Evolutionary conservation across 2,113 vertebrate genomes (phyloP).

Genomic region (Ictalurus furcatus): DNA sequence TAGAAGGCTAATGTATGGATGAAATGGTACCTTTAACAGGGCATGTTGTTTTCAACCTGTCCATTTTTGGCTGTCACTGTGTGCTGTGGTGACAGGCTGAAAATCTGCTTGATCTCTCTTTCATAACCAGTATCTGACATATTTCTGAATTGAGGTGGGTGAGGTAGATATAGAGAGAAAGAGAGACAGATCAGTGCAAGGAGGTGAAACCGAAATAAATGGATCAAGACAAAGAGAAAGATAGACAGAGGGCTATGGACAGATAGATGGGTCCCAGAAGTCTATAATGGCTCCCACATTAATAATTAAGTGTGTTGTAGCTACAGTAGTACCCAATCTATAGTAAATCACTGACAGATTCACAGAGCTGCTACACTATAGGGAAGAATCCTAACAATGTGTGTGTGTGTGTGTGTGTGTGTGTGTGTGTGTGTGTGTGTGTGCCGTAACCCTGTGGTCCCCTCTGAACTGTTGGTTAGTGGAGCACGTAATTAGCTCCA

Average conservation of each 20-base stretch:
- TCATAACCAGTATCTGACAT: conserved; percentile 1
- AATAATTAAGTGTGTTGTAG: conserved; percentile 57
- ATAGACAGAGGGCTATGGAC: not conserved
- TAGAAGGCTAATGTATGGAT: not conserved
- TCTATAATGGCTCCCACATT: conserved; percentile 54
- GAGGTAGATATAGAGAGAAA: not conserved
- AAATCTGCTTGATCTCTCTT: not conserved
- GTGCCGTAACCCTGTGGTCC: conserved; percentile 67
- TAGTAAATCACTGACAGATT: conserved; percentile 26
- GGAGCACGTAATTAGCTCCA: conserved; percentile 76
- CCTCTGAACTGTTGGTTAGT: conserved; percentile 74
- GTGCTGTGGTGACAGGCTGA: conserved; percentile 11
- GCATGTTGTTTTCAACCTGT: not conserved
- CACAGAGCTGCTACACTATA: conserved; percentile 35
- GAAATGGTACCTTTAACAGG: not conserved
- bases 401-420: conserved; percentile 23
- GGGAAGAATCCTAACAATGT: conserved; percentile 18
- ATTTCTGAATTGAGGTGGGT: conserved; percentile 1
- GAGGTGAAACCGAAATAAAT: not conserved
- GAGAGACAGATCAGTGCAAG: not conserved
- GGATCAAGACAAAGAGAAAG: not conserved
- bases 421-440: conserved; percentile 39
- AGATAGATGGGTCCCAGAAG: not conserved
- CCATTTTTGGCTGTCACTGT: not conserved
- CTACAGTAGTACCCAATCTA: conserved; percentile 55